These are phyloP conservation scores for Ancistrus triradiatus DNA, from an alignment of 2,113 vertebrate genomes.

Conservation along the genomic window DNA sequence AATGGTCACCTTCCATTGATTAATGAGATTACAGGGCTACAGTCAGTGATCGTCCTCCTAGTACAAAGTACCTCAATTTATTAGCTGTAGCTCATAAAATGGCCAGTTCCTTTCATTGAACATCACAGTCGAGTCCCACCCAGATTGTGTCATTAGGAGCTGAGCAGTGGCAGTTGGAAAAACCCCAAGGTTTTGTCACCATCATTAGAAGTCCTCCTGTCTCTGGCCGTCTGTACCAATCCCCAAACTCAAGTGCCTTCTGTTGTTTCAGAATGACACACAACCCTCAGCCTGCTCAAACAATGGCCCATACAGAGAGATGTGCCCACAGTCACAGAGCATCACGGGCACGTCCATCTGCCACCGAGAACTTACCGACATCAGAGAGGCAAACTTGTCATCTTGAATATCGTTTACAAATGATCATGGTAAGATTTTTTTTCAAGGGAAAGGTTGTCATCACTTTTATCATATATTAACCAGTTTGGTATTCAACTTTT, in stretches of 20 bases:
- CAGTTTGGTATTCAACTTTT: too few species aligned
- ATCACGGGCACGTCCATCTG: constrained; percentile 13
- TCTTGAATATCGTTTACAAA: too few species aligned
- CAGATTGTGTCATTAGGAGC: not conserved
- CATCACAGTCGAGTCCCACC: not conserved
- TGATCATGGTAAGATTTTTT: too few species aligned
- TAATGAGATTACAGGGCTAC: too few species aligned
- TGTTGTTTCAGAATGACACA: constrained; percentile 27
- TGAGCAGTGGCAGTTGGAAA: constrained; percentile 2
- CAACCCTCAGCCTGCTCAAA: constrained; percentile 22
- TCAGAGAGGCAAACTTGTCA: too few species aligned
- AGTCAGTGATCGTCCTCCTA: too few species aligned
- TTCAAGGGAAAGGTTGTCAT: too few species aligned
- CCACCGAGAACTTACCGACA: not conserved
- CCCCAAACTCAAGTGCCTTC: constrained; percentile 29
- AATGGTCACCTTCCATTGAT: too few species aligned
- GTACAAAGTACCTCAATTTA: too few species aligned
- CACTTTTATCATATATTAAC: too few species aligned
- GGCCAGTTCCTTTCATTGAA: too few species aligned
- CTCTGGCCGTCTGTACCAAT: constrained; percentile 35
- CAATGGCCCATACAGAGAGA: constrained; percentile 30
- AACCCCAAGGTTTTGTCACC: constrained; percentile 25
- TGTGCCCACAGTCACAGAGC: constrained; percentile 10
- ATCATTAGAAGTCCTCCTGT: constrained; percentile 15
- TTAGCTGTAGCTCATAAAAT: too few species aligned